These are phyloP conservation scores for Mormyrus lacerda DNA, from an alignment of 2,113 vertebrate genomes.

Conservation along the genomic window DNA sequence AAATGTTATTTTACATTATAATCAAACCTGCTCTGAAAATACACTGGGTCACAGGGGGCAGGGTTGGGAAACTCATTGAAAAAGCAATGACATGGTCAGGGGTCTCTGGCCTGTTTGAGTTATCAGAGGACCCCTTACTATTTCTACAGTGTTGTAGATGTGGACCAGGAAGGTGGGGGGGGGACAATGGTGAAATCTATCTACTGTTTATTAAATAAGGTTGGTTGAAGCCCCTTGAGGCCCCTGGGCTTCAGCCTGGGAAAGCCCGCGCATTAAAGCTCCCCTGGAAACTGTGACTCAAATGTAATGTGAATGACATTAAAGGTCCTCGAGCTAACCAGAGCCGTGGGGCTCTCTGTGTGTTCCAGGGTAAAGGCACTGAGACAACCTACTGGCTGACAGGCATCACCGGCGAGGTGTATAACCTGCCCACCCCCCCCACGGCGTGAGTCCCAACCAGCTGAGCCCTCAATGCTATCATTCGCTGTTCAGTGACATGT, in stretches of 20 bases:
- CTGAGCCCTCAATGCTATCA: conserved; percentile 4
- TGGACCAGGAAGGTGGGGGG: not conserved
- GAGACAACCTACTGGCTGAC: conserved; percentile 92
- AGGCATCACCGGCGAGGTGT: conserved; percentile 72
- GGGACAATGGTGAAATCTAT: not conserved
- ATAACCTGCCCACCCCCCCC: conserved; percentile 77
- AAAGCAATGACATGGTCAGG: not conserved
- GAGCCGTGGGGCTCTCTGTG: not conserved
- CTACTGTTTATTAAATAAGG: not conserved
- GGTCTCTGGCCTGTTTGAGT: not conserved
- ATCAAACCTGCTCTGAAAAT: not conserved
- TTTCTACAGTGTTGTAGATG: not conserved
- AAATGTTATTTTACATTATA: not conserved
- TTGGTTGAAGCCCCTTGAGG: not conserved
- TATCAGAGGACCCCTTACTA: not conserved
- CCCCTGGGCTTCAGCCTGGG: no score
- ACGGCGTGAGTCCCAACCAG: conserved; percentile 75
- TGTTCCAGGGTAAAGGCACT: conserved; percentile 76
- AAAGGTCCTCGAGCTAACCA: not conserved
- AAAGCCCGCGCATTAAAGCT: not conserved
- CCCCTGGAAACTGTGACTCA: not conserved
- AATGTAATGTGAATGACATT: not conserved
- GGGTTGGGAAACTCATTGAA: not conserved
- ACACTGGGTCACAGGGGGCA: not conserved
- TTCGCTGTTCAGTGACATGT: not conserved